Percentiles rank a stretch among this genome's conserved stretches.
Evolutionary conservation across 2,888 invertebrate species (phyloP).

Genomic region (Aphidius colemani): DNA sequence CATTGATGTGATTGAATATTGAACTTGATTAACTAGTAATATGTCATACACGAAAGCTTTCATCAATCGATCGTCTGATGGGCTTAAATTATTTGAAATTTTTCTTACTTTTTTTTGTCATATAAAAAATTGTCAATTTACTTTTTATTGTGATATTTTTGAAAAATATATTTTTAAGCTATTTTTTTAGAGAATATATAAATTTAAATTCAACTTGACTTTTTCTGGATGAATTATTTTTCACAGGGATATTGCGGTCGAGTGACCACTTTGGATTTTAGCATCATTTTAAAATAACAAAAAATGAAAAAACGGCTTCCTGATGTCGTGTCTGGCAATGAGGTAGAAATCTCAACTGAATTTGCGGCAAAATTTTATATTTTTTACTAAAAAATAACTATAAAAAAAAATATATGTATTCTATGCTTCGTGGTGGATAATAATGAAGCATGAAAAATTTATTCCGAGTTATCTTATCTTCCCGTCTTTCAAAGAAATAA

Average conservation of each 20-base stretch:
- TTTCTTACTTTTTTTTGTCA: neutral
- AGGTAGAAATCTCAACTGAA: neutral
- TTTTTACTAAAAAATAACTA: too few species aligned
- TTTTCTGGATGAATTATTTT: too few species aligned
- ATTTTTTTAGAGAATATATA: neutral
- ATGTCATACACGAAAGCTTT: neutral
- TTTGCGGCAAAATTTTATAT: neutral
- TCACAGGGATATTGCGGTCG: too few species aligned
- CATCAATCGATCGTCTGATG: constrained; percentile 10
- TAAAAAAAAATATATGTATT: constrained; percentile 18
- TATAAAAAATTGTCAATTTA: neutral
- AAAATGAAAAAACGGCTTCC: too few species aligned
- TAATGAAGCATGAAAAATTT: constrained; percentile 43
- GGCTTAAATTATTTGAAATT: neutral
- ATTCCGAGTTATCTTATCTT: constrained; percentile 25
- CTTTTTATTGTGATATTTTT: too few species aligned
- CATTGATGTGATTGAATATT: constrained; percentile 11
- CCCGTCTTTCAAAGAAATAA: neutral
- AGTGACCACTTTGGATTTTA: too few species aligned
- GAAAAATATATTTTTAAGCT: too few species aligned
- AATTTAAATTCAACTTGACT: constrained; percentile 1
- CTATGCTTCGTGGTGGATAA: constrained; percentile 38
- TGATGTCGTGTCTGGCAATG: neutral
- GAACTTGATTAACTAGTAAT: constrained; percentile 16
- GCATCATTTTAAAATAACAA: too few species aligned